Base-by-base conservation (phyloP, 2,888 invertebrate species). In the Cryptus armator region DNA sequence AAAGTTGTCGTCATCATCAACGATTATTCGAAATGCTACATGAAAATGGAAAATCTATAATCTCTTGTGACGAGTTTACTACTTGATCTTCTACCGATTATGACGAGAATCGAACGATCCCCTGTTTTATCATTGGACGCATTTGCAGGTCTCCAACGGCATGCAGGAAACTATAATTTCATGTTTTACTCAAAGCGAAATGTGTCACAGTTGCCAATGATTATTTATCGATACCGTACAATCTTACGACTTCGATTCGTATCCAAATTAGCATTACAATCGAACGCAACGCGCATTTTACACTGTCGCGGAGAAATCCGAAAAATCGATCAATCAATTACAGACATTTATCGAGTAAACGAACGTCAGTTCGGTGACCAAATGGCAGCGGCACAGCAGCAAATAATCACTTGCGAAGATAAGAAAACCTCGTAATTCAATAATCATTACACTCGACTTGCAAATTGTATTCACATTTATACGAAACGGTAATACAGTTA, bases 101-200 rank as follows among this genome's bases (percentile, higher is more conserved):
- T 10, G 14, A 48, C 0, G 46, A 48, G 14, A 48, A n/a, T 48
- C 24, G 53, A 19, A 53, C 53, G 24, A 24, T 56, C 12, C 19
- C 19, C 56, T 56, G 56, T 56, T 56, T 56, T 56, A 56, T 56
- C 56, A 12, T 24, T 24, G 56, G 24, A 24, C 56, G 56, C 56
- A 19, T 3, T 24, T 19, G 12, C 12, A 19, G 56, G n/a, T 19
- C 24, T 3, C 19, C 12, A 37, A 37, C 2, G 5, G 0, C 37
- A 9, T 7, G 9, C 5, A 5, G 37, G 7, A 37, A 7, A 37
- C 37, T 5, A 37, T 37, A 7, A 37, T 37, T 37, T 7, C 5
- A 9, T 7, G 37, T 90, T 77, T 89, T 95, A 81, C 90, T 93
- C 89, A 94, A 94, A 90, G 94, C 94, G 0, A 89, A 89, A 12